A percentile compares a stretch with the other conserved stretches of the same genome.
phyloP scores from a whole-genome alignment of 2,888 invertebrate genomes.

The Eulithis testata region DNA sequence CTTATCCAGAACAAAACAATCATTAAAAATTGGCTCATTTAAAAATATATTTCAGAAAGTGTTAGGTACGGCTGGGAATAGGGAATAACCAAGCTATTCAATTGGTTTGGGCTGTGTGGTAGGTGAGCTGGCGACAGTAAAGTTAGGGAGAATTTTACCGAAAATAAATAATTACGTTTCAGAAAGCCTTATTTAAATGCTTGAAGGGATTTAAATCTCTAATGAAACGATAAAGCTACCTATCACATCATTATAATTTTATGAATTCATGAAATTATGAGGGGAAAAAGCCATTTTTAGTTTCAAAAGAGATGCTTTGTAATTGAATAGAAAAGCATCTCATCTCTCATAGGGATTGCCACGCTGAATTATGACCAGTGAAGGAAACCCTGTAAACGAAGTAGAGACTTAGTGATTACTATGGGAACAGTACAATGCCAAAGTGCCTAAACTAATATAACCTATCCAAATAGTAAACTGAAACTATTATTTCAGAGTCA shows the following conservation, averaged over 20 bases:
- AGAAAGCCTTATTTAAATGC: constrained; percentile 2
- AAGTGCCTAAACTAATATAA: constrained; percentile 2
- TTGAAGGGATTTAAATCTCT: constrained; percentile 4
- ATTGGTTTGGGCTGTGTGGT: not conserved
- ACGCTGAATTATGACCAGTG: too few relatives aligned
- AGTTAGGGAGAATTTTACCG: constrained; percentile 1
- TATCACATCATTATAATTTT: not conserved
- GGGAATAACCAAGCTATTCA: not conserved
- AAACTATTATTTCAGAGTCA: constrained; percentile 11
- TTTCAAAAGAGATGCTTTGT: too few relatives aligned
- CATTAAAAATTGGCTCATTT: too few relatives aligned
- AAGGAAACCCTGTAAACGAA: not conserved
- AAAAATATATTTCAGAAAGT: too few relatives aligned
- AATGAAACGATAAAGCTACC: not conserved
- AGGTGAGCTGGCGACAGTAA: constrained; percentile 1
- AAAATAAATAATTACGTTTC: constrained; percentile 10
- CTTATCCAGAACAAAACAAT: too few relatives aligned
- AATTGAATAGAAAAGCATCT: too few relatives aligned
- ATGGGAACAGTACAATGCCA: not conserved
- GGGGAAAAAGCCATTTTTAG: too few relatives aligned
- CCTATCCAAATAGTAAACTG: constrained; percentile 2
- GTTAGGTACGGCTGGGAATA: too few relatives aligned
- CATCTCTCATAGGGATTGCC: too few relatives aligned
- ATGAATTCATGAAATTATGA: too few relatives aligned
- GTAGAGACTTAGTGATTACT: not conserved